Base-by-base conservation (phyloP, 2,113 vertebrate genomes). In the Myotis brandtii region DNA sequence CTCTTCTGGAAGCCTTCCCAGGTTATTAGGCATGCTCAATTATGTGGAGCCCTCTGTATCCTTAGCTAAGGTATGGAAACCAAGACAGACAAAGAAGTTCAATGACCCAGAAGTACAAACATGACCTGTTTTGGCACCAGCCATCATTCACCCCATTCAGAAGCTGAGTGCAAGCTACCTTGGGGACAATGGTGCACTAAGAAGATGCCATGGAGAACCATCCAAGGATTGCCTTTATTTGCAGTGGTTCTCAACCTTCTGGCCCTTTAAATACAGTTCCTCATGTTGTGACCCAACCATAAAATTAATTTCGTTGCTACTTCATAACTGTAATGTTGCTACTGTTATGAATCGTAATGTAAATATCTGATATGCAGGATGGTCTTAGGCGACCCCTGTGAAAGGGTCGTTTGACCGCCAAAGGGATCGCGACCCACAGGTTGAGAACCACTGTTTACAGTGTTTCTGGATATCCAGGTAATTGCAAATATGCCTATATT, bases 11-110 rank as follows among this genome's bases (percentile, higher is more conserved):
- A n/a, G 21, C 77, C 43, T 62, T 79, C 46, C 70, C 23, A 3
- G 37, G 46, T 73, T 66, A 25, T 86, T 86, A 94, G 89, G 86
- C 83, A 77, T 48, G 75, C 50, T 75, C 40, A 40, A 75, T 89
- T 70, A 48, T n/a, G 9, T n/a, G 75, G 76, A 75, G n/a, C 37
- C 6, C 17, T 77, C 46, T 3, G 27, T 40, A 59, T 48, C 43
- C 85, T 50, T 66, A 7, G n/a, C 32, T 2, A 48, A 48, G 91
- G 73, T 46, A 20, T 48, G 59, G 40, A 52, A 93, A 90, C 9
- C 30, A 43, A 76, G 84, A 12, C 64, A 81, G 25, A 20, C 25
- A 66, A 30, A 79, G 12, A 88, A 70, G 43, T 46, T 72, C 34
- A 84, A 17, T 66, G 9, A 40, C 17, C 20, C 37, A 30, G n/a